Conservation (phyloP, 1,140 invertebrate species). For the Luehdorfia chinensis region DNA sequence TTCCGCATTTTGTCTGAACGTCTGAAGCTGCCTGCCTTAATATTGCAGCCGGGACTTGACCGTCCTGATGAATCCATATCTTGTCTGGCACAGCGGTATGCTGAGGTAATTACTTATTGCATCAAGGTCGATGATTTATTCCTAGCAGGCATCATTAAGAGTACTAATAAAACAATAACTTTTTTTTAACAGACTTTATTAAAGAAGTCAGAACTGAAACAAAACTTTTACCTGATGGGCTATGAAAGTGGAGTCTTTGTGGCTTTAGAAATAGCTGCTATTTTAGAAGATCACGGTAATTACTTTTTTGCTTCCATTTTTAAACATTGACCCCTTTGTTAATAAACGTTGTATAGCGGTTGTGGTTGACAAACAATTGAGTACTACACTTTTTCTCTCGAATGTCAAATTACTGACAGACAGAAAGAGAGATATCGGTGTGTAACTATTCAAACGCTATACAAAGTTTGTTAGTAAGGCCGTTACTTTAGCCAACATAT, state of each 20-base stretch:
- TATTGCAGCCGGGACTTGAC: slow-evolving; percentile 34
- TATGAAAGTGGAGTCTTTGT: slow-evolving; percentile 47
- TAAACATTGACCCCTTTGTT: no score
- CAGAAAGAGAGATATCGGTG: no score
- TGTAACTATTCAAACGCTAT: no score
- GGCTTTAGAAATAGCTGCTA: slow-evolving; percentile 49
- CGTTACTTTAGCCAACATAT: no score
- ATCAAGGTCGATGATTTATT: no score
- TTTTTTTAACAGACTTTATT: slow-evolving; percentile 32
- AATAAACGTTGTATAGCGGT: no score
- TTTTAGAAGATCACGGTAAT: slow-evolving; percentile 50
- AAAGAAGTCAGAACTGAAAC: slow-evolving; percentile 32
- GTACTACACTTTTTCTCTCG: no score
- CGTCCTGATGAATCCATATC: neutral
- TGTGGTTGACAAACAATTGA: no score
- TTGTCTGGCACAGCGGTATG: slow-evolving; percentile 27
- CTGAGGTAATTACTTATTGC: slow-evolving; percentile 22
- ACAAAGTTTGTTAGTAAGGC: no score
- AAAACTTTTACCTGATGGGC: slow-evolving; percentile 45
- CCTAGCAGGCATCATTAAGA: no score
- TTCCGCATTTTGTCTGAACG: slow-evolving; percentile 36
- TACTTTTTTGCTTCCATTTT: neutral
- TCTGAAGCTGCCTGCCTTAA: slow-evolving; percentile 37
- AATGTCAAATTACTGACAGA: no score
- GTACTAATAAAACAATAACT: neutral